Evolutionary conservation across 2,113 vertebrate genomes (phyloP), one percentile per base, ranked within the genome.

Genomic region (Leptosomus discolor): DNA sequence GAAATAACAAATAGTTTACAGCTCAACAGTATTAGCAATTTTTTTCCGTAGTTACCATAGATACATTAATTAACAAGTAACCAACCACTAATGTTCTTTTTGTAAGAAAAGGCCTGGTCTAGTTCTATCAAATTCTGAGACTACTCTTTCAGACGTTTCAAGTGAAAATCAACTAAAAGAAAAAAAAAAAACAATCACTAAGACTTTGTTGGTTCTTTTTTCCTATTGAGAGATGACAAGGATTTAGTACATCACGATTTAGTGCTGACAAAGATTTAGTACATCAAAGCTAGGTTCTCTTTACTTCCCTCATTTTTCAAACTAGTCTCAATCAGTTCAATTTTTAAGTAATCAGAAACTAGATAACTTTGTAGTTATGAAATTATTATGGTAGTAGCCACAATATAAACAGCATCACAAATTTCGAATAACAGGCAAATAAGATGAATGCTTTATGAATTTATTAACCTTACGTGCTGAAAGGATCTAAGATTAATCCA

Each of bases 341-440:
- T 32, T 87, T 95, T 88, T 56, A 90, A 50, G 32, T 57, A 91
- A 58, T 53, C 19, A 58, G 61, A 60, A 93, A 86, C 67, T 85
- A 56, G 46, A 75, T 37, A 34, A 60, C 11, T 58, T 77, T 54
- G 26, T 1, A 12, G 48, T 64, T 94, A 50, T 51, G 41, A 92
- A 78, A 85, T 41, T 1, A 43, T 17, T 54, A 39, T 91, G 39
- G 41, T 87, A 80, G 61, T 67, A 96, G 39, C 41, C 54, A 70
- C 77, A 88, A 74, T 60, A 53, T 63, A 95, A 86, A 73, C 51
- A 96, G 1, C 30, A 94, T 74, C 77, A 60, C 51, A 90, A 86
- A 85, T 83, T 93, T 90, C 88, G 81, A 91, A 88, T 94, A 91
- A 88, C 60, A 90, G 43, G 73, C 96, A 58, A 94, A 94, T 85